Conservation (phyloP, 2,888 invertebrate species). For the Campoplex nolae region DNA sequence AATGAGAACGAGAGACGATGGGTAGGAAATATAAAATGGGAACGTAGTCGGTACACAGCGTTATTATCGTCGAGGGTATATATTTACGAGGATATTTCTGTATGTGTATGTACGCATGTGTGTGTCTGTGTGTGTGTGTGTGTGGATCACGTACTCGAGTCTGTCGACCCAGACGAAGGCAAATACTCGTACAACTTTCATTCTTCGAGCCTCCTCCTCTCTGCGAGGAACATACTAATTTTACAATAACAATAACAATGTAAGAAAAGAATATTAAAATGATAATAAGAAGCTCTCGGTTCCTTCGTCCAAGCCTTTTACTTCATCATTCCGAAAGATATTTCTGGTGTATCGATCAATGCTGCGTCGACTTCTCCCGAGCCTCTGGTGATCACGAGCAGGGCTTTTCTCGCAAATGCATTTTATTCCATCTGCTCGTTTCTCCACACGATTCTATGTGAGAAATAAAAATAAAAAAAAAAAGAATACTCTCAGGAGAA, state of each 20-base stretch:
- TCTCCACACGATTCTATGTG: background rate
- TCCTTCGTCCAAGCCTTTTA: background rate
- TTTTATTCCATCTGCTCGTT: background rate
- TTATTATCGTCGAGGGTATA: slow-evolving; percentile 49
- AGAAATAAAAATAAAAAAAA: background rate
- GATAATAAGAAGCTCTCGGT: background rate
- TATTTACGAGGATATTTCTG: slow-evolving; percentile 25
- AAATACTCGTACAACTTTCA: slow-evolving; percentile 56
- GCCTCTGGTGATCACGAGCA: background rate
- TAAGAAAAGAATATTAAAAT: background rate
- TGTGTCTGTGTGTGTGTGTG: background rate
- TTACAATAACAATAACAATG: slow-evolving; percentile 5
- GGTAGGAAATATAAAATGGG: slow-evolving; percentile 59
- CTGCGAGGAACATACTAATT: slow-evolving; percentile 1
- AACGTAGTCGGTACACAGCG: slow-evolving; percentile 55
- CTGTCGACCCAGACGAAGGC: slow-evolving; percentile 53
- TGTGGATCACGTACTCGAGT: slow-evolving; percentile 20
- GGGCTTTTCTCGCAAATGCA: slow-evolving; percentile 1
- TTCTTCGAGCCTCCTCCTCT: slow-evolving; percentile 16
- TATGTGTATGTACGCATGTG: background rate
- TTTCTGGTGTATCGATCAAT: background rate
- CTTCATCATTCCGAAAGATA: background rate
- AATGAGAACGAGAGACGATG: slow-evolving; percentile 54
- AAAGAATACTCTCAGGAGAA: background rate
- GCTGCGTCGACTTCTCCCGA: background rate